Evolutionary conservation across 2,888 invertebrate genomes (phyloP), one percentile per base, ranked within the genome.

Genomic region (Troides oblongomaculatus): DNA sequence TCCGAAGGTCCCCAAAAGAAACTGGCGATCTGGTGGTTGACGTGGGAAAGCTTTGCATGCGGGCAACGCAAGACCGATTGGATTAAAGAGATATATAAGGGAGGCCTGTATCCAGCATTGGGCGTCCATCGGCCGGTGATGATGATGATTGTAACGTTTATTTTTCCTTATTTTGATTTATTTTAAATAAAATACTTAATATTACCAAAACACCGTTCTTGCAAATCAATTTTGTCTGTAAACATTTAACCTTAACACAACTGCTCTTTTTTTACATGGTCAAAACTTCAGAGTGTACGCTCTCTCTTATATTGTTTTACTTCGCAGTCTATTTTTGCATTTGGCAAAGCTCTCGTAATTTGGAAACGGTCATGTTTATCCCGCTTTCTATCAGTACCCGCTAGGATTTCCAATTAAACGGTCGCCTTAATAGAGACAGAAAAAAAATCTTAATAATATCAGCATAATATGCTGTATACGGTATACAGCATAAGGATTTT

Each of bases 391-490:
- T 75, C 84, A 88, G 87, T 87, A 71, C 78, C 74, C 70, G 56
- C 69, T 77, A 76, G 75, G 70, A 64, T 72, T 71, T 76, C 73
- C 23, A 60, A 62, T 72, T 21, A 77, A 77, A 73, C 81, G 74
- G 81, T 80, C 83, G 84, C 74, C 18, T 74, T 30, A 74, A 74
- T 72, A 74, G 39, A 75, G 72, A 30, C 30, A 30, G 75, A 79
- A 72, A 72, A 74, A 62, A 53, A 72, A 46, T 21, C 17, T 71
- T 62, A 25, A 72, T 72, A 69, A 64, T 66, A 68, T 23, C 5
- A 23, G 46, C 66, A 77, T 87, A 87, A 78, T 87, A 88, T 89
- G 88, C 89, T 88, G 87, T 90, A 86, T 85, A 81, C 75, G 73
- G 76, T 70, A 81, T 86, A 86, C 88, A 86, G 88, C 88, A 82